Evolutionary conservation across 2,113 vertebrate species (phyloP), one percentile per base, ranked within the genome.

Genomic region (Cyprinodon brontotheroides): DNA sequence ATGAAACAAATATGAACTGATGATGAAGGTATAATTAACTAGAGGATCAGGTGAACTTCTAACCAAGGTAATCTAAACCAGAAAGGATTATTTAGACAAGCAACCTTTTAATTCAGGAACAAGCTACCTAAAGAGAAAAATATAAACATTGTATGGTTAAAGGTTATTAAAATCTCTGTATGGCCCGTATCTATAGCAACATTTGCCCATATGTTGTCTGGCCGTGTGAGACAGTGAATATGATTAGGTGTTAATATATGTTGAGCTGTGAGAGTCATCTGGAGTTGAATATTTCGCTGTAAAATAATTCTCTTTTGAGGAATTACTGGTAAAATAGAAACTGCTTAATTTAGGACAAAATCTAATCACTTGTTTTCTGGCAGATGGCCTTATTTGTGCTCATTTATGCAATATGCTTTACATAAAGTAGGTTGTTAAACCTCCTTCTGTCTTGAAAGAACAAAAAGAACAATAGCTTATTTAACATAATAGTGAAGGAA

Each of bases 391-490:
- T 22, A 41, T 12, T 61, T 65, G 14, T 69, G 70, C 48, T 72
- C 17, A 68, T 72, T 63, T 60, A 68, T 62, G 48, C 62, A 70
- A 61, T 71, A 45, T 65, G 0, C 17, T 5, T 9, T 72, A 66
- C 68, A 68, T 87, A 69, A 74, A 38, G 48, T 70, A 53, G 29
- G 47, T 73, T 70, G 40, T 63, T 29, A 72, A 11, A 64, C 61
- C 72, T 22, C 20, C 47, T 40, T 29, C 41, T 66, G 50, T 53
- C 40, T 61, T 14, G 22, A 70, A 57, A 61, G 17, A 36, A 40
- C 61, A 45, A 72, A 37, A 77, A 70, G 60, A 73, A 68, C 62
- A 81, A 65, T 62, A 64, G 41, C 17, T 65, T 62, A 38, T 76
- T 85, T 45, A 6, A 65, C 59, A 59, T 72, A 61, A 81, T n/a